phyloP scores from a whole-genome alignment of 2,888 invertebrate species.

The Andrena hattorfiana region DNA sequence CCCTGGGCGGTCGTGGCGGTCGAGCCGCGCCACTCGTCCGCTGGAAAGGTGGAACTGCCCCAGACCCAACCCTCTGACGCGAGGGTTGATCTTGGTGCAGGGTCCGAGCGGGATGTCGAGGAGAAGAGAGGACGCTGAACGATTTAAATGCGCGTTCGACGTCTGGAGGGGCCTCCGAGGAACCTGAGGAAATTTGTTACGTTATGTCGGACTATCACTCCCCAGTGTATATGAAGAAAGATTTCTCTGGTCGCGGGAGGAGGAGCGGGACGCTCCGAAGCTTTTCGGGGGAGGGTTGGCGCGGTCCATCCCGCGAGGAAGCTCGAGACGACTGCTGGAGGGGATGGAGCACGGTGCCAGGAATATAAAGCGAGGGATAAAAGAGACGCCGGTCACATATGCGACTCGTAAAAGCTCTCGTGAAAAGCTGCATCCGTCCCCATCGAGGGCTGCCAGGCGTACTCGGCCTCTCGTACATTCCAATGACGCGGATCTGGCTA shows the following conservation, averaged over 20 bases:
- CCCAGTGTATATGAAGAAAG: constrained; percentile 83
- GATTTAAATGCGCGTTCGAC: constrained; percentile 83
- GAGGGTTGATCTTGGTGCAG: constrained; percentile 40
- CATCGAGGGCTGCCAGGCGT: constrained; percentile 40
- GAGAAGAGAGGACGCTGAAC: constrained; percentile 54
- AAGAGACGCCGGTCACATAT: constrained; percentile 79
- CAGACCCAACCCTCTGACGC: neutral
- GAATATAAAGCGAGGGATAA: constrained; percentile 81
- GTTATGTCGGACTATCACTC: constrained; percentile 82
- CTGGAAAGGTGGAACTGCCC: constrained; percentile 37
- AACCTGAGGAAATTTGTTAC: constrained; percentile 81
- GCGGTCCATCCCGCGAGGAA: constrained; percentile 50
- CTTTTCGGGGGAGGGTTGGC: constrained; percentile 22
- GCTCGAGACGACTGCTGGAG: constrained; percentile 43
- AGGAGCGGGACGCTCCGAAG: constrained; percentile 36
- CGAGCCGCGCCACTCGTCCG: constrained; percentile 58
- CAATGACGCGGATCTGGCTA: constrained; percentile 47
- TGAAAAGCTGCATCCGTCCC: constrained; percentile 75
- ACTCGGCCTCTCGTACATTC: constrained; percentile 59
- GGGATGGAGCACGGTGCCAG: constrained; percentile 75
- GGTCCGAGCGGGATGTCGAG: neutral
- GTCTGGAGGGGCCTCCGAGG: constrained; percentile 59
- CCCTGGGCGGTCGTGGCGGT: constrained; percentile 79
- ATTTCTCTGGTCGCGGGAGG: constrained; percentile 68
- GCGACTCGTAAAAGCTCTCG: constrained; percentile 80